Conservation (phyloP, 2,797 vertebrate genomes). For the Uromys caudimaculatus region DNA sequence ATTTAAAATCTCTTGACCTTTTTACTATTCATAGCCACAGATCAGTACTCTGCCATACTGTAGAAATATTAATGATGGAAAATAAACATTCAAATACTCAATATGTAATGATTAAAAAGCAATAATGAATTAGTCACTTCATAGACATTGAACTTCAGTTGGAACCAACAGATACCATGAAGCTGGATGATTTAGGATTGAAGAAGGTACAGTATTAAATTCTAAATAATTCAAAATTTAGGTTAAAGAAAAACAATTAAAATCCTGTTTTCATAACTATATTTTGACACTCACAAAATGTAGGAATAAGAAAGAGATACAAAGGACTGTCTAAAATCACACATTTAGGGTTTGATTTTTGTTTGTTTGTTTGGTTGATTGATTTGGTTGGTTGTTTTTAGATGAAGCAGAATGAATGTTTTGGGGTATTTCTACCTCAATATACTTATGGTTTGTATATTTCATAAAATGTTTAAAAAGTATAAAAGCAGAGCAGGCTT, state of each 20-base stretch:
- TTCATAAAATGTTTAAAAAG: neutral
- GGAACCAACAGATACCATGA: neutral
- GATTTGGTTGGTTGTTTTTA: too few species aligned
- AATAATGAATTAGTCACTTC: neutral
- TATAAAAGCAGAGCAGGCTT: too few species aligned
- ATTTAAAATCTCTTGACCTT: constrained; percentile 19
- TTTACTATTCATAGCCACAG: constrained; percentile 41
- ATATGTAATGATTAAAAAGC: neutral
- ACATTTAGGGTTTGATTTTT: too few species aligned
- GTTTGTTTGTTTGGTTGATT: too few species aligned
- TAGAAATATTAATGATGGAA: neutral
- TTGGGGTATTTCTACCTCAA: neutral
- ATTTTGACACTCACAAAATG: neutral
- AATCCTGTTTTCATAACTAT: neutral
- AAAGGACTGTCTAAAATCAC: too few species aligned
- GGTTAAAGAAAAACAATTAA: neutral
- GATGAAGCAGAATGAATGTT: neutral
- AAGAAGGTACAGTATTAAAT: neutral
- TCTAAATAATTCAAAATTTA: neutral
- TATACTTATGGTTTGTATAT: neutral
- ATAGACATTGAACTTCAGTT: neutral
- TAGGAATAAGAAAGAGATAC: too few species aligned
- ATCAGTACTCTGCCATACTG: neutral
- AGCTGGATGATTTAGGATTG: neutral
- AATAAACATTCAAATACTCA: neutral